A percentile compares a stretch with the other conserved stretches of the same genome.
phyloP scores from a whole-genome alignment of 1,140 invertebrate genomes.

The Nebria ingens region DNA sequence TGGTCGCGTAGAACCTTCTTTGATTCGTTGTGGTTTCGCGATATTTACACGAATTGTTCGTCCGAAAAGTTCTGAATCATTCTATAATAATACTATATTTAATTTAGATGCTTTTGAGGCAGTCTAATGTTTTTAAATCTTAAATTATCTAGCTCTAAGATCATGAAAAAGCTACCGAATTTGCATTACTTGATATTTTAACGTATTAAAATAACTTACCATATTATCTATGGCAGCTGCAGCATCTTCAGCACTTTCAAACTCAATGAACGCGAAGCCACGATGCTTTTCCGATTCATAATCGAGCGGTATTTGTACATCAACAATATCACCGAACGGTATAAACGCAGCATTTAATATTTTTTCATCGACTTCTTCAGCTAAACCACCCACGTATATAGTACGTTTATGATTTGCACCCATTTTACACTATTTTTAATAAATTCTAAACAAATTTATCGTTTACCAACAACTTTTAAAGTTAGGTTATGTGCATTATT shows the following conservation, averaged over 20 bases:
- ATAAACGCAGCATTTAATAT: constrained; percentile 93
- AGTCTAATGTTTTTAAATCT: background rate
- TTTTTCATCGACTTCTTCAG: constrained; percentile 96
- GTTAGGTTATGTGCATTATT: no score
- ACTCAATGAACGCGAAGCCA: constrained; percentile 98
- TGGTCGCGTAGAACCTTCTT: constrained; percentile 85
- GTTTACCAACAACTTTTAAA: no score
- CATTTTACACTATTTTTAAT: constrained; percentile 23
- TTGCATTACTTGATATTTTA: background rate
- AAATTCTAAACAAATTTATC: background rate
- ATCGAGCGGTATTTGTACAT: constrained; percentile 95
- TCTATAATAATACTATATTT: constrained; percentile 52
- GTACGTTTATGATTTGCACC: constrained; percentile 59
- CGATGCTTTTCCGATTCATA: constrained; percentile 96
- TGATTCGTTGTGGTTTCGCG: constrained; percentile 91
- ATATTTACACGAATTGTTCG: constrained; percentile 94
- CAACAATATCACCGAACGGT: constrained; percentile 94
- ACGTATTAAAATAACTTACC: constrained; percentile 44
- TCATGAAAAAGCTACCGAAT: background rate
- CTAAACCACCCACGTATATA: constrained; percentile 80
- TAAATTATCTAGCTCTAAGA: background rate
- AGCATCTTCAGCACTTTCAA: constrained; percentile 90
- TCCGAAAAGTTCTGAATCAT: constrained; percentile 96
- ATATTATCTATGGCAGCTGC: constrained; percentile 98
- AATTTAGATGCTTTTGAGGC: no score